Evolutionary conservation across 2,888 invertebrate genomes (phyloP), one percentile per base, ranked within the genome.

Genomic region (Apotomis betuletana): DNA sequence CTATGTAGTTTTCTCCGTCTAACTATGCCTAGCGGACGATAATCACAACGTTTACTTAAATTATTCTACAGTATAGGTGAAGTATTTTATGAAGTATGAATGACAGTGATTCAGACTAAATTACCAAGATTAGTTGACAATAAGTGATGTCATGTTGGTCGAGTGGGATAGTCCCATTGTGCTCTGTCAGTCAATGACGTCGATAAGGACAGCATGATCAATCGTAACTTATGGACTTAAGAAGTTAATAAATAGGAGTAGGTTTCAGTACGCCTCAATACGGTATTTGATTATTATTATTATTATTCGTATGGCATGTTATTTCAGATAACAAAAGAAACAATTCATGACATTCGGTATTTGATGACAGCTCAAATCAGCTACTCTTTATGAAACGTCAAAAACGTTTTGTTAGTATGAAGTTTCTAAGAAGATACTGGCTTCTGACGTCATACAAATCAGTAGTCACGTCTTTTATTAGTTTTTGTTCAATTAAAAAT

Each of bases 91-190:
- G 9, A 49, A 8, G 6, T 27, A 27, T 49, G 36, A 51, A 52
- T 52, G 8, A 51, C 62, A 36, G n/a, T 52, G n/a, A 36, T 9
- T 49, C 49, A 38, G 41, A 36, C n/a, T 38, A 62, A 62, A 52
- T 62, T 51, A 62, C 36, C 36, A 41, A 36, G 15, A 54, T 59
- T 44, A 44, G 41, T 27, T 54, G 44, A 55, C 55, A 64, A 64
- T 13, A 41, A 6, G 4, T 41, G 54, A 54, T 15, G 44, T n/a
- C 54, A 55, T 27, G 15, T 12, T 3, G 41, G 49, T 27, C 46
- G 61, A 61, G 44, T 55, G 64, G 64, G 64, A 27, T 27, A 27
- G 27, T 12, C 44, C 41, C 15, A 55, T 64, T 55, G 44, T 5
- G 15, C 44, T 6, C 44, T 62, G 51, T 64, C 54, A 44, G 54